Conservation (phyloP, 1,140 invertebrate species). For the Drosophila kurseongensis region DNA sequence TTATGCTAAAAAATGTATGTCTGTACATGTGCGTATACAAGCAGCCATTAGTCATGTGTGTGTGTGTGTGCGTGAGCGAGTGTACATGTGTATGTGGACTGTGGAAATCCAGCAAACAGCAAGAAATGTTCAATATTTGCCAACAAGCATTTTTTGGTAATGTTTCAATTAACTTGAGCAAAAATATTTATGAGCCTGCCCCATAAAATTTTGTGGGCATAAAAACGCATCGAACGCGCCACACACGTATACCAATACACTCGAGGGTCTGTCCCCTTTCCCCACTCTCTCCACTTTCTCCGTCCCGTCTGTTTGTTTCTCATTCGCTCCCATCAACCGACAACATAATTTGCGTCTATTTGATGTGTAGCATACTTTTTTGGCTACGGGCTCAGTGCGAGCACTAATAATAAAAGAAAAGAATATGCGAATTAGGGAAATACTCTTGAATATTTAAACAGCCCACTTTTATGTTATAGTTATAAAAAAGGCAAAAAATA, state of each 20-base stretch:
- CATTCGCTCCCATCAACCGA: constrained; percentile 26
- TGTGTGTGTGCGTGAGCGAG: background rate
- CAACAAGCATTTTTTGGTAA: constrained; percentile 77
- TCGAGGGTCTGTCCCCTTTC: background rate
- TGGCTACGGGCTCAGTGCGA: constrained; percentile 30
- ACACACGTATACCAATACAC: constrained; percentile 5
- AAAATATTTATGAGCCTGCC: constrained; percentile 74
- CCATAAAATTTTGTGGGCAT: constrained; percentile 66
- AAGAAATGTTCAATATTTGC: constrained; percentile 74
- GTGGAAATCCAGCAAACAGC: constrained; percentile 17
- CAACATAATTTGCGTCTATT: constrained; percentile 76
- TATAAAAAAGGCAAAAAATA: too few relatives aligned
- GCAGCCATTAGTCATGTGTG: constrained; percentile 41
- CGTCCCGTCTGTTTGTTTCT: constrained; percentile 13
- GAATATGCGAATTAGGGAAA: background rate
- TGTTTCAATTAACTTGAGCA: constrained; percentile 81
- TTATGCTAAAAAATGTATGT: constrained; percentile 47
- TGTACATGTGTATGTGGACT: background rate
- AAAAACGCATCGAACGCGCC: constrained; percentile 59
- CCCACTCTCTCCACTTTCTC: background rate
- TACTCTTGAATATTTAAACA: background rate
- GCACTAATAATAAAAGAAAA: constrained; percentile 7
- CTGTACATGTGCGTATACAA: constrained; percentile 18
- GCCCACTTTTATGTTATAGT: too few relatives aligned
- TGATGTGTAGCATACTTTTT: constrained; percentile 73